Base-by-base conservation (phyloP, 1,140 invertebrate species). In the Scaptomyza graminum region DNA sequence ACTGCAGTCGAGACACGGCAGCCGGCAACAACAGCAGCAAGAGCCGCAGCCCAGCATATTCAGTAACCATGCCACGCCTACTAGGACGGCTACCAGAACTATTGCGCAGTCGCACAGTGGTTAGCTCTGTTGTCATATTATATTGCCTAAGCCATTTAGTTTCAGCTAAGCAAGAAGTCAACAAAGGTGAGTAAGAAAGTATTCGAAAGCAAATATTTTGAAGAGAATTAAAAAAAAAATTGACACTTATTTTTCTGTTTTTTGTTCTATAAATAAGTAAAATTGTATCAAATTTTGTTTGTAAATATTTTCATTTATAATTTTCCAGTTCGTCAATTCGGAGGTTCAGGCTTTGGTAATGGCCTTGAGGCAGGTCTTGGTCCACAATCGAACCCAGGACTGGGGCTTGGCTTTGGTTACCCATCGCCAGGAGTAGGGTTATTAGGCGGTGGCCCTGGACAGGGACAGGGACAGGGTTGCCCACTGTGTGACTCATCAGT, bases 401-500 rank as follows among this genome's bases (percentile, higher is more conserved):
- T 44, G 37, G 72, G 59, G 4, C 52, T 44, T 41, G 55, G 74
- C 16, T 34, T 57, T 22, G 71, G 71, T 7, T 69, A 54, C 7
- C 25, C 71, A 25, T 1, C 39, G 44, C 6, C 49, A 18, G 5
- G 51, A 49, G 22, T 47, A 49, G 49, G 13, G 2, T 34, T 34
- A 2, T 8, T 9, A 1, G 31, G 31, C 28, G 28, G 3, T 34
- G 7, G 28, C 28, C 31, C 31, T 34, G 31, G 31, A 16, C 3
- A 55, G 18, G 7, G 28, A 3, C 31, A 7, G 9, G 31, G 31
- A 16, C 3, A 55, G 18, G 92, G 92, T 15, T 96, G 95, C 79
- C 95, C 95, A 1, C 76, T 94, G 4, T 96, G 95, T 74, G 95
- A 96, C 84, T 94, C 94, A 1, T 96, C 95, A 0, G 95, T 96